phyloP scores from a whole-genome alignment of 2,888 invertebrate genomes.

The Clistopyga incitator region DNA sequence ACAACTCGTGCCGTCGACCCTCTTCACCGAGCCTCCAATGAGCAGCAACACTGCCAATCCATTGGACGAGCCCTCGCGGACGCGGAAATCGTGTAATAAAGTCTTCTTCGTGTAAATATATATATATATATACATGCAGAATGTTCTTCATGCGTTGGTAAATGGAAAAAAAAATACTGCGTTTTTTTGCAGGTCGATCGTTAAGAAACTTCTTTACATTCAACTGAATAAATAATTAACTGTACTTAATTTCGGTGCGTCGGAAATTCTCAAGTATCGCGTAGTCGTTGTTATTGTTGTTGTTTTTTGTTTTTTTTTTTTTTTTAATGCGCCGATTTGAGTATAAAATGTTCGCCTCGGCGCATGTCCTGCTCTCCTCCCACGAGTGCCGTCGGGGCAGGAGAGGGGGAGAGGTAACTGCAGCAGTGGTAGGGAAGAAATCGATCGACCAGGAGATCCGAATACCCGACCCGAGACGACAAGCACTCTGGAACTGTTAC shows the following conservation, averaged over 20 bases:
- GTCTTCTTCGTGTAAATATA: background rate
- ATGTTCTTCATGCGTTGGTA: too few species aligned
- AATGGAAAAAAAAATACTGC: background rate
- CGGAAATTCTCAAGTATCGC: background rate
- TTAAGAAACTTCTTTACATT: constrained; percentile 25
- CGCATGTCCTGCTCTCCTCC: background rate
- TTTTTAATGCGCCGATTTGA: background rate
- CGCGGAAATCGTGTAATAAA: background rate
- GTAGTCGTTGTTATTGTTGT: background rate
- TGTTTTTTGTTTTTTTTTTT: background rate
- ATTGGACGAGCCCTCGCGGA: constrained; percentile 2
- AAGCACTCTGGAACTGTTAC: constrained; percentile 24
- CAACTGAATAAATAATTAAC: background rate
- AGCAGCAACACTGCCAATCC: constrained; percentile 3
- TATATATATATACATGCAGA: too few species aligned
- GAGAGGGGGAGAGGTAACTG: background rate
- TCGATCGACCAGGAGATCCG: constrained; percentile 57
- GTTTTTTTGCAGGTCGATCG: constrained; percentile 17
- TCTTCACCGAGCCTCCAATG: background rate
- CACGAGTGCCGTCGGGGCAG: background rate
- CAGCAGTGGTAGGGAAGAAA: constrained; percentile 14
- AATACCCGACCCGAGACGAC: constrained; percentile 29
- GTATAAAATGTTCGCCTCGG: constrained; percentile 1
- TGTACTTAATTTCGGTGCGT: background rate
- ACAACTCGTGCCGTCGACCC: background rate